A percentile compares a stretch with the other conserved stretches of the same genome.
Conservation (phyloP, 2,888 invertebrate species). For the Campoletis raptor region DNA sequence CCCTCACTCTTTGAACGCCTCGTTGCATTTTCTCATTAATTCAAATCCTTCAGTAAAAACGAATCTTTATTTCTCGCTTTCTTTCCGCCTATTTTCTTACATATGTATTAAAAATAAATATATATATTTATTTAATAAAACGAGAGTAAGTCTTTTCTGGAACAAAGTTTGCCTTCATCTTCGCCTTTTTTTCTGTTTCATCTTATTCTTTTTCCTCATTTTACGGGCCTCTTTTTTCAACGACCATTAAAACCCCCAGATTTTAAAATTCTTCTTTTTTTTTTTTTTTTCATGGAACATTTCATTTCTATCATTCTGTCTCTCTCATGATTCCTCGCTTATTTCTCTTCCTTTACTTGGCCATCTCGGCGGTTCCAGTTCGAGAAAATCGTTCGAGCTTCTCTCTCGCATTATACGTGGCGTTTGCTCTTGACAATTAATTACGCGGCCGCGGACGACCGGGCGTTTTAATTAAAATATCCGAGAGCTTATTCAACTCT, state of each 20-base stretch:
- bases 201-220: constrained; percentile 3
- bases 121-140: constrained; percentile 31
- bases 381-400: constrained; percentile 53
- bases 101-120: constrained; percentile 30
- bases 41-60: constrained; percentile 61
- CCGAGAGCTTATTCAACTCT: constrained; percentile 67
- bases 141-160: constrained; percentile 40
- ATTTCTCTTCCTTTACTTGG: constrained; percentile 1
- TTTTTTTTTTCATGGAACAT: too few relatives aligned
- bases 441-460: constrained; percentile 66
- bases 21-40: constrained; percentile 62
- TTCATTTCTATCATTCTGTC: too few relatives aligned
- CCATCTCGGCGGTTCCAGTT: constrained; percentile 30
- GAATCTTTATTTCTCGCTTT: constrained; percentile 2
- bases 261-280: constrained; percentile 15
- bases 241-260: constrained; percentile 2
- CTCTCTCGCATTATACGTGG: constrained; percentile 60
- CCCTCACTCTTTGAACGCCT: constrained; percentile 26
- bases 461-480: constrained; percentile 70
- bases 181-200: neutral
- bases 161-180: constrained; percentile 48
- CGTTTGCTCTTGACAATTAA: constrained; percentile 70
- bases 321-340: too few relatives aligned
- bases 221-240: constrained; percentile 15
- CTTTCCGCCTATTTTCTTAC: neutral